A percentile compares a stretch with the other conserved stretches of the same genome.
phyloP scores from a whole-genome alignment of 1,140 invertebrate genomes.

The Phthorimaea operculella region DNA sequence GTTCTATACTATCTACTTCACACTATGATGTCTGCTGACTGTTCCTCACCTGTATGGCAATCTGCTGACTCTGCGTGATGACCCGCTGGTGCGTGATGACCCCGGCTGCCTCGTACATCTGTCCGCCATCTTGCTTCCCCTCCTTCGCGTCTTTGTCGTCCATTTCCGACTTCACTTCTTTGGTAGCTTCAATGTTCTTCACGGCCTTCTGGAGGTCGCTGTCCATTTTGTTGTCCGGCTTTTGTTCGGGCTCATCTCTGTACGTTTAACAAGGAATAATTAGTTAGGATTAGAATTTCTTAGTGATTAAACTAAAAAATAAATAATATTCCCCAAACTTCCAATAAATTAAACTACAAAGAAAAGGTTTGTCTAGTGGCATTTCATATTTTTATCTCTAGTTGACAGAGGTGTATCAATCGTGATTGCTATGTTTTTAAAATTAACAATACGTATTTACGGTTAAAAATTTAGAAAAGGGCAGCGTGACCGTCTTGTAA shows the following conservation, averaged over 20 bases:
- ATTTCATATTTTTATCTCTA: too few species aligned
- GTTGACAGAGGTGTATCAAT: too few species aligned
- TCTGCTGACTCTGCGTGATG: conserved; percentile 44
- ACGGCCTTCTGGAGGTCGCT: conserved; percentile 45
- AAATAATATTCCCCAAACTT: too few species aligned
- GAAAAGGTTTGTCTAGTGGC: too few species aligned
- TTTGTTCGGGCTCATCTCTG: conserved; percentile 46
- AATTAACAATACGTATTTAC: too few species aligned
- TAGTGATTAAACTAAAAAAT: too few species aligned
- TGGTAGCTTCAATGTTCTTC: conserved; percentile 39
- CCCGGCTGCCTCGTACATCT: conserved; percentile 33
- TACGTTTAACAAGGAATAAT: neutral
- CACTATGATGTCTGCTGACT: too few species aligned
- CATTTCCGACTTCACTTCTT: conserved; percentile 41
- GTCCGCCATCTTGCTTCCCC: conserved; percentile 30
- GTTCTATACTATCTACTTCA: too few species aligned
- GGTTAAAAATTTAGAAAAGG: too few species aligned
- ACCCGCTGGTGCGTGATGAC: conserved; percentile 28
- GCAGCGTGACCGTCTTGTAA: too few species aligned
- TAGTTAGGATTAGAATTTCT: neutral
- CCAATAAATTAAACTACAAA: too few species aligned
- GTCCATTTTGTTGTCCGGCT: conserved; percentile 45
- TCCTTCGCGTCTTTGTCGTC: conserved; percentile 27
- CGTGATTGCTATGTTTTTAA: too few species aligned
- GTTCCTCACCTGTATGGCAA: conserved; percentile 39